Percentiles rank a stretch among this genome's conserved stretches.
Evolutionary conservation across 1,140 invertebrate genomes (phyloP).

Genomic region (Globodera ellingtonae): DNA sequence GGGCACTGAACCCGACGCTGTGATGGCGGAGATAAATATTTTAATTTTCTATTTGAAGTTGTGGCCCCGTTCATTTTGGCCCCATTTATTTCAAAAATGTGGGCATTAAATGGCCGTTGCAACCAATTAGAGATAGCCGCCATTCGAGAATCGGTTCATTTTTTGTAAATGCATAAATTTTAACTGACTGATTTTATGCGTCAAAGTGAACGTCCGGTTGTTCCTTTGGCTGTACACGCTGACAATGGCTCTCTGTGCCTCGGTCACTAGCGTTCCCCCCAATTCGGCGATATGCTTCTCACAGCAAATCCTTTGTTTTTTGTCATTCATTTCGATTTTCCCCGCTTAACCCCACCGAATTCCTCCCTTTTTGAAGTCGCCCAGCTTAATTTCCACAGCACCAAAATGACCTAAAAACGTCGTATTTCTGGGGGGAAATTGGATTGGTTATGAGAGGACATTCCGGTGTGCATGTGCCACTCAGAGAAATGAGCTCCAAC

Average conservation of each 20-base stretch:
- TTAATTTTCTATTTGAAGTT: too few relatives aligned
- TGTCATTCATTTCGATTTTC: background rate
- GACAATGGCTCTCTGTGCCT: conserved; percentile 36
- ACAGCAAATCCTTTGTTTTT: conserved; percentile 41
- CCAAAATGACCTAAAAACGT: conserved; percentile 34
- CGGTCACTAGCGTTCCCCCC: conserved; percentile 31
- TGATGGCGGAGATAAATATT: too few relatives aligned
- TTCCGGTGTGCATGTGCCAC: conserved; percentile 41
- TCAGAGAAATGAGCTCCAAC: conserved; percentile 30
- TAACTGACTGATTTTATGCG: conserved; percentile 23
- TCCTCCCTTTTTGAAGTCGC: conserved; percentile 43
- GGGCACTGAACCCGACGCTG: too few relatives aligned
- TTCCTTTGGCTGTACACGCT: conserved; percentile 50
- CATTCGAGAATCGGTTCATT: too few relatives aligned
- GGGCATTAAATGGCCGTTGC: too few relatives aligned
- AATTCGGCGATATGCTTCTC: conserved; percentile 38
- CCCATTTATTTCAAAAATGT: too few relatives aligned
- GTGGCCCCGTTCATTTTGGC: too few relatives aligned
- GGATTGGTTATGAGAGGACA: conserved; percentile 1
- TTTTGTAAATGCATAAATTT: too few relatives aligned
- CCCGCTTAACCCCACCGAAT: conserved; percentile 12
- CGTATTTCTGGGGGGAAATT: background rate
- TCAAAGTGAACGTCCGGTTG: conserved; percentile 30
- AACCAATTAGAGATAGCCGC: too few relatives aligned
- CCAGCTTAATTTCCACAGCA: conserved; percentile 44